A percentile compares a stretch with the other conserved stretches of the same genome.
These are phyloP conservation scores for Venustaconcha ellipsiformis DNA, from an alignment of 1,140 invertebrate genomes.

Conservation along the genomic window DNA sequence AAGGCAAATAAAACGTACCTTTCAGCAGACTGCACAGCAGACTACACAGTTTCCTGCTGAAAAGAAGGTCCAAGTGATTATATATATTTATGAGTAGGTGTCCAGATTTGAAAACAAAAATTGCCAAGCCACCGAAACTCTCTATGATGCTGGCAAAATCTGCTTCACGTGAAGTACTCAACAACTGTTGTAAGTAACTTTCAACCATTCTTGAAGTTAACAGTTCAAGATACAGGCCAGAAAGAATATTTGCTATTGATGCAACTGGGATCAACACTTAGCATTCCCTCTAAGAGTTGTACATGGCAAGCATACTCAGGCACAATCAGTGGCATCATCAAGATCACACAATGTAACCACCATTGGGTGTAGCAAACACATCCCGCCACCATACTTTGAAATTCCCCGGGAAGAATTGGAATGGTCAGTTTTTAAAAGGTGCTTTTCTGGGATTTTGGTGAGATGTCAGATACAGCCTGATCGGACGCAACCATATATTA, in stretches of 20 bases:
- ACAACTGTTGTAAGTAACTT: too few species aligned
- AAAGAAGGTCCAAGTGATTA: too few species aligned
- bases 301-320: not conserved
- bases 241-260: constrained; percentile 26
- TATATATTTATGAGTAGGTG: too few species aligned
- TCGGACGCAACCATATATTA: constrained; percentile 67
- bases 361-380: constrained; percentile 28
- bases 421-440: constrained; percentile 54
- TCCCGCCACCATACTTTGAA: constrained; percentile 43
- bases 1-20: constrained; percentile 12
- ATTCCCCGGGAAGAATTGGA: constrained; percentile 39
- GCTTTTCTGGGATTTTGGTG: constrained; percentile 55
- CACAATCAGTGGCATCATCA: constrained; percentile 17
- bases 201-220: too few species aligned
- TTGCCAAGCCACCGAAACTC: too few species aligned
- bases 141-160: too few species aligned
- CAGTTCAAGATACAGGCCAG: not conserved
- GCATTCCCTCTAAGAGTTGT: not conserved
- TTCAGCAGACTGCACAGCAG: not conserved
- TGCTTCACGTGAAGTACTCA: too few species aligned
- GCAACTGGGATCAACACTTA: not conserved
- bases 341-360: not conserved
- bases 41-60: constrained; percentile 1
- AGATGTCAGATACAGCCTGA: constrained; percentile 67
- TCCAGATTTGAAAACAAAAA: too few species aligned